Evolutionary conservation across 2,888 invertebrate genomes (phyloP), one percentile per base, ranked within the genome.

Genomic region (Onthophagus sagittarius): DNA sequence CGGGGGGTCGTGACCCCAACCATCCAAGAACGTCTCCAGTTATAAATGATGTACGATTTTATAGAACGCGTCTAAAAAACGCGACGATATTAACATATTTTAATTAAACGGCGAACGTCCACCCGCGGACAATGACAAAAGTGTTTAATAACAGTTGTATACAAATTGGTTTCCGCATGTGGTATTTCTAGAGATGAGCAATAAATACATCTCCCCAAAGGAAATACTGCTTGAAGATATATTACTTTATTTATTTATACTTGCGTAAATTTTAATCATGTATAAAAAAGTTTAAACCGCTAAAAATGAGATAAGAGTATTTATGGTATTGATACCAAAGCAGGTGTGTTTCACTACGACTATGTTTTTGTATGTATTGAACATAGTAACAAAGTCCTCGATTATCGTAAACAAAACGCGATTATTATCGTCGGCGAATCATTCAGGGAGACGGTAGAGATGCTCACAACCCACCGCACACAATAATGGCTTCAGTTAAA

Each of bases 1-100:
- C 70, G 76, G 77, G 78, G 78, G 78, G 79, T 79, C 79, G 78
- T 76, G 79, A 79, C 79, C 79, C 77, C 74, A 76, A 67, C 72
- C 69, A 69, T 74, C 67, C 65, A 72, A 72, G 23, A 74, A 74
- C 71, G 74, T 74, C 74, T 74, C 72, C 72, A 70, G 74, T 72
- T 74, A 72, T 72, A 74, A 72, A 74, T 74, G 74, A 74, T 74
- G 72, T 74, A 74, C 72, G 74, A 72, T 74, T 74, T 74, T 72
- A 70, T 74, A 74, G 70, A 70, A 74, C 74, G 69, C 15, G 70
- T 63, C 64, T 73, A 73, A 73, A 73, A 73, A 73, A 63, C 32
- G 73, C 67, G 23, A 23, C 71, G 65, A 63, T 69, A 74, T 74
- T 74, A 72, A 72, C 74, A 74, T 74, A 74, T 72, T 74, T 69